These are phyloP conservation scores for Clostera curtula DNA, from an alignment of 2,888 invertebrate genomes.

Conservation along the genomic window DNA sequence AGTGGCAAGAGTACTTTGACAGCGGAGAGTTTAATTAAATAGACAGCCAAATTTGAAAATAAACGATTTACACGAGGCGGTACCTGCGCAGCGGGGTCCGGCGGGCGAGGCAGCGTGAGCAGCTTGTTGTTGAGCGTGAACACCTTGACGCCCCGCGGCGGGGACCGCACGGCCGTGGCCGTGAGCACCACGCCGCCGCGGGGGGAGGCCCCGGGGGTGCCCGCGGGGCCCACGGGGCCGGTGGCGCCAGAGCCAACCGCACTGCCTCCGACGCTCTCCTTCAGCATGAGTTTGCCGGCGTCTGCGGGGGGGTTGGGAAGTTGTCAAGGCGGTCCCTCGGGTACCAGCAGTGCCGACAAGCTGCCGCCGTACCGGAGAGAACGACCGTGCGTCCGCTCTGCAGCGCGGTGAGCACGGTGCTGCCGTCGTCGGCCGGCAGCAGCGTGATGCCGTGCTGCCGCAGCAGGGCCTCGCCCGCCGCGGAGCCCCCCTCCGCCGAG, in stretches of 20 bases:
- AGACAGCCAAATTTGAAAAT: no score
- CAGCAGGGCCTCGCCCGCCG: slow-evolving; percentile 78
- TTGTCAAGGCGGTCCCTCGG: neutral
- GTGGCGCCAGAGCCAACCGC: slow-evolving; percentile 2
- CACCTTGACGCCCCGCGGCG: slow-evolving; percentile 40
- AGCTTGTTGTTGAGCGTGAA: slow-evolving; percentile 41
- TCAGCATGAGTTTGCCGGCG: slow-evolving; percentile 84
- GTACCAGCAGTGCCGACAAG: no score
- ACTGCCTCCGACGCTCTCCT: slow-evolving; percentile 49
- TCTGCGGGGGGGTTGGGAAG: slow-evolving; percentile 54
- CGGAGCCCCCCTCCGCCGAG: slow-evolving; percentile 20
- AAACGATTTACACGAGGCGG: no score
- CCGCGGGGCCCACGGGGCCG: slow-evolving; percentile 10
- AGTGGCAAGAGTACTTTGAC: no score
- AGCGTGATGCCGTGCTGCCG: slow-evolving; percentile 91
- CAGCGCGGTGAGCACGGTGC: slow-evolving; percentile 85
- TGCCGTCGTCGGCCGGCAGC: slow-evolving; percentile 83
- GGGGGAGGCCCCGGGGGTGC: slow-evolving; percentile 1
- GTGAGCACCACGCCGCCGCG: slow-evolving; percentile 29
- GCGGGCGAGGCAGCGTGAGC: slow-evolving; percentile 21
- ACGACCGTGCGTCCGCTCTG: slow-evolving; percentile 90
- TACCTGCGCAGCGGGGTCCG: slow-evolving; percentile 33
- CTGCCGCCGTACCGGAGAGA: slow-evolving; percentile 85
- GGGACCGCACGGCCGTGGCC: slow-evolving; percentile 33
- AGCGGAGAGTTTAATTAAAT: no score